Evolutionary conservation across 92 coral and sea anemone species (phyloP).

Genomic region (Zoanthus sansibaricus): DNA sequence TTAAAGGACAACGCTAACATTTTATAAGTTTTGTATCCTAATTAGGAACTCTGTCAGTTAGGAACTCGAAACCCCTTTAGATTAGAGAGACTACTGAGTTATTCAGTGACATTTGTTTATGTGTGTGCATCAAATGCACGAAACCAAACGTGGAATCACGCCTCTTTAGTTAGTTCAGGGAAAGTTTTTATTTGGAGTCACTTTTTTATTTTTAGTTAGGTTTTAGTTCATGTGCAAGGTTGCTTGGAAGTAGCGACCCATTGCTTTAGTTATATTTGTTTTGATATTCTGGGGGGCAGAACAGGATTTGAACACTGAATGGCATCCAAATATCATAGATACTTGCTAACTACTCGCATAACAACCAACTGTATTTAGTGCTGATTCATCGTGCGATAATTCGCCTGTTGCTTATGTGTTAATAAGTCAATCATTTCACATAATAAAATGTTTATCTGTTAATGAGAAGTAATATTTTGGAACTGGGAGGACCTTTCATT

Average conservation of each 20-base stretch:
- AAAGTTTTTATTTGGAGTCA: not conserved
- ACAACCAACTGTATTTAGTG: not conserved
- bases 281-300: too few relatives aligned
- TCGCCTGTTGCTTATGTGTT: not conserved
- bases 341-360: not conserved
- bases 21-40: not conserved
- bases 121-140: not conserved
- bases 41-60: not conserved
- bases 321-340: not conserved
- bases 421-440: conserved; percentile 7
- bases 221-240: not conserved
- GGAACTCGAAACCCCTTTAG: not conserved
- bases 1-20: not conserved
- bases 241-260: not conserved
- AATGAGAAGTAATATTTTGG: conserved; percentile 1
- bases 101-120: not conserved
- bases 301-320: not conserved
- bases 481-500: not conserved
- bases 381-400: not conserved
- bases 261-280: not conserved
- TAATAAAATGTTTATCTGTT: conserved; percentile 27
- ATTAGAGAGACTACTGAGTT: not conserved
- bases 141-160: not conserved
- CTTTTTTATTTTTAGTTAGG: not conserved
- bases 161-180: not conserved